Evolutionary conservation across 2,888 invertebrate genomes (phyloP), one percentile per base, ranked within the genome.

Genomic region (Euzophera pinguis): DNA sequence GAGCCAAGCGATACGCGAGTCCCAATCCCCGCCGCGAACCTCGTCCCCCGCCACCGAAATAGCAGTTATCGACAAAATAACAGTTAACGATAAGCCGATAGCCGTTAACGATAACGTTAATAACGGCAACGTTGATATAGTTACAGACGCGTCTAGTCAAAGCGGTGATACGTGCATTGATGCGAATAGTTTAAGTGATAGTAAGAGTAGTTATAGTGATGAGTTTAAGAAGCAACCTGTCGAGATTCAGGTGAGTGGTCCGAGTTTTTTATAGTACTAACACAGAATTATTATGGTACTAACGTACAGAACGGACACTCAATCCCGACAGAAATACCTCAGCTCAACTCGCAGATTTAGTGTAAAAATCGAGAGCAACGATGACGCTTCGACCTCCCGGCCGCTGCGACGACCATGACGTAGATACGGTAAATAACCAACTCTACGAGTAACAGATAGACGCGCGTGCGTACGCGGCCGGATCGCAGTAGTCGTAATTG

Each of bases 1-100:
- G 70, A 97, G 97, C 73, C 96, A 96, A 90, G 98, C 97, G 59
- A 95, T 97, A 91, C 93, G 96, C 73, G 97, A 97, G 81, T 94
- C 96, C 59, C 93, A 95, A 47, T 93, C 93, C 22, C 93, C 92
- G 9, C 93, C 93, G 32, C 91, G 92, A 58, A 88, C 91, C 47
- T 78, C 85, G 16, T 91, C 92, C 35, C 92, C 92, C 47, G 61
- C 64, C 22, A 58, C 58, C 50, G 39, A 51, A 45, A 9, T 16
- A 41, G 17, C 41, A 22, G 22, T 12, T 43, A 45, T 35, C 8
- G 52, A 45, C 53, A 43, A 59, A 53, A 45, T 32, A 45, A 32
- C 52, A 5, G 45, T 32, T 45, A 45, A 34, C 49, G 54, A 62
- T 51, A 56, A 58, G 29, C 17, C 17, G 16, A 43, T 14, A 29